Base-by-base conservation (phyloP, 2,113 vertebrate species). In the Eurystomus gularis region DNA sequence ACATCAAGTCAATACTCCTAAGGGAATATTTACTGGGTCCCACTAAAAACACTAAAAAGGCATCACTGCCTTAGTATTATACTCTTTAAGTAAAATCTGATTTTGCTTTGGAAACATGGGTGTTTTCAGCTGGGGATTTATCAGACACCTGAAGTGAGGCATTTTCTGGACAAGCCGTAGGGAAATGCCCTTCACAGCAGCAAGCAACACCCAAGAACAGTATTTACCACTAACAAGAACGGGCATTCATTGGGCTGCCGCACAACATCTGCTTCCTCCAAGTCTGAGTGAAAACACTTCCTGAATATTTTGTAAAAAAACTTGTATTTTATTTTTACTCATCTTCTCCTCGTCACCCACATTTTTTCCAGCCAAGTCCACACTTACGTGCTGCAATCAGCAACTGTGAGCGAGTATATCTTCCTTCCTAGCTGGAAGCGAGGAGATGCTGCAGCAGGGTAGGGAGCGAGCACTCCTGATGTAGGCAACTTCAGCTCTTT, bases 191-290 rank as follows among this genome's bases (percentile, higher is more conserved):
- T 72, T 8, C 46, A 10, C 8, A 75, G 7, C 18, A 77, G 6
- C 25, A 39, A 60, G 44, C 19, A 40, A 54, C 71, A 5, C 40
- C 21, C 77, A 40, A 2, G 1, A 10, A 54, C 18, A 28, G 66
- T 5, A 24, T n/a, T 78, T 65, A 62, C 39, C 35, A 25, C 7
- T 2, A 75, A 57, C 3, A 2, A 4, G 42, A 69, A 8, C 6
- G 2, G 0, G 0, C 1, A 0, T 21, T 42, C 39, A 6, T 33
- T 55, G 6, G 0, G 15, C 78, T 60, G 78, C 61, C 39, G 39
- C 33, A 21, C 24, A 48, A 31, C 11, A 52, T 40, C n/a, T 57
- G 49, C 75, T 90, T 69, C 42, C 75, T 57, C 48, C 66, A 35
- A 33, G 25, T 5, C 44, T 31, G 40, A 52, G 37, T 28, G 42